phyloP scores from a whole-genome alignment of 2,113 vertebrate genomes.

The Rattus rattus region DNA sequence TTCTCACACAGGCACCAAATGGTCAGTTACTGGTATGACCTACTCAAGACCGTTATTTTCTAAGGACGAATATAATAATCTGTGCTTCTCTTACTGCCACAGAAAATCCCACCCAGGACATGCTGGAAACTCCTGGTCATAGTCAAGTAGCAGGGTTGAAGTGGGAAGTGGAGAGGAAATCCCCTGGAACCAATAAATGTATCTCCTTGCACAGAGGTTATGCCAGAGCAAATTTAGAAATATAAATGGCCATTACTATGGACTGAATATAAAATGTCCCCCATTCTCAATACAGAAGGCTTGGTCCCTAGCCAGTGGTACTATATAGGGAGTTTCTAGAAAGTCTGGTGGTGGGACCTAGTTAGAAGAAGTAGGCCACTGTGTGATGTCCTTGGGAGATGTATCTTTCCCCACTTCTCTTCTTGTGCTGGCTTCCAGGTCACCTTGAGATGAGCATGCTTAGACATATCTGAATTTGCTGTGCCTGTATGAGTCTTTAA shows the following conservation, averaged over 20 bases:
- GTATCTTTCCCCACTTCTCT: not conserved
- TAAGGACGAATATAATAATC: not conserved
- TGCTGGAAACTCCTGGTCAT: not conserved
- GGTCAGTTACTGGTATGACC: not conserved
- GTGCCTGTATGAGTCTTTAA: not conserved
- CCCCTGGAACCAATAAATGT: not conserved
- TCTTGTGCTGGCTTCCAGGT: not conserved
- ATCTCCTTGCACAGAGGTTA: not conserved
- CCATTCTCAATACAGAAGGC: not conserved
- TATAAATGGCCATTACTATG: not conserved
- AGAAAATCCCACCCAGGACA: not conserved
- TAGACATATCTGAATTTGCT: not conserved
- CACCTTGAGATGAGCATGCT: not conserved
- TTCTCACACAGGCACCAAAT: not conserved
- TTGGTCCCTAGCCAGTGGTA: not conserved
- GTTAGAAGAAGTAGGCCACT: not conserved
- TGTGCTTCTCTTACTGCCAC: not conserved
- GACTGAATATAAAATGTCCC: not conserved
- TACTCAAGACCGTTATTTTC: not conserved
- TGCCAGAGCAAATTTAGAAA: slow-evolving; percentile 36
- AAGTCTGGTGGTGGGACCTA: not conserved
- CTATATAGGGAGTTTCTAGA: not conserved
- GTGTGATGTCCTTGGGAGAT: not conserved
- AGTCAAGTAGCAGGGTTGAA: not conserved
- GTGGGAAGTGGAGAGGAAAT: not conserved